Evolutionary conservation across 2,888 invertebrate species (phyloP).

Genomic region (Corythucha ciliata): DNA sequence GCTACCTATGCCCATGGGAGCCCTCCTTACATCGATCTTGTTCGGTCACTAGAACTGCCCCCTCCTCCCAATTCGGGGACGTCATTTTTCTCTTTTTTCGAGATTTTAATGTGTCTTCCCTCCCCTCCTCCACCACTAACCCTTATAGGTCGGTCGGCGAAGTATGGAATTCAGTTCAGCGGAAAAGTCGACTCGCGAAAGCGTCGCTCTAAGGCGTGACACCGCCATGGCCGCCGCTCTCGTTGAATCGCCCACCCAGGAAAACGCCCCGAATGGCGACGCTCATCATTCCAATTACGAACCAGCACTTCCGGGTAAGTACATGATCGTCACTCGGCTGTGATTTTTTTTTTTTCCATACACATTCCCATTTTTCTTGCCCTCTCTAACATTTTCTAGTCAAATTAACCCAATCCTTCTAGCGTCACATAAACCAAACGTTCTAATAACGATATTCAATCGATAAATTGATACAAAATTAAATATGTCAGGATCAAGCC

Average conservation of each 20-base stretch:
- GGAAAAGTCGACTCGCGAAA: constrained; percentile 66
- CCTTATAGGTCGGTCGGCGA: constrained; percentile 55
- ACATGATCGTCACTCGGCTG: constrained; percentile 27
- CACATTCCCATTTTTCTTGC: background rate
- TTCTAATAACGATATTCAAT: background rate
- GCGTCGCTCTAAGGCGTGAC: constrained; percentile 55
- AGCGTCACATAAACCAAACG: no score
- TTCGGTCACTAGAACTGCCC: no score
- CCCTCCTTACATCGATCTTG: no score
- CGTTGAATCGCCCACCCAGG: constrained; percentile 29
- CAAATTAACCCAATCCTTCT: background rate
- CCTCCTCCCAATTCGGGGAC: no score
- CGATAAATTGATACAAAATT: background rate
- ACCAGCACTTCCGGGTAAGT: constrained; percentile 31
- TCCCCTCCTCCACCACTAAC: background rate
- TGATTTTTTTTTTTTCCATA: constrained; percentile 12
- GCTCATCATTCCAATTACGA: constrained; percentile 26
- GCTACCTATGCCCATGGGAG: no score
- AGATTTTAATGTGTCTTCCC: background rate
- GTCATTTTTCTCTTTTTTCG: no score
- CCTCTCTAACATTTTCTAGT: constrained; percentile 4
- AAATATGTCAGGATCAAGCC: constrained; percentile 32
- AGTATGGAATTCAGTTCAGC: constrained; percentile 70
- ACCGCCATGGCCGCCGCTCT: constrained; percentile 34
- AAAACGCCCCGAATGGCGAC: constrained; percentile 24